These are phyloP conservation scores for Syndactyla subalaris DNA, from an alignment of 2,797 vertebrate genomes.

Conservation along the genomic window DNA sequence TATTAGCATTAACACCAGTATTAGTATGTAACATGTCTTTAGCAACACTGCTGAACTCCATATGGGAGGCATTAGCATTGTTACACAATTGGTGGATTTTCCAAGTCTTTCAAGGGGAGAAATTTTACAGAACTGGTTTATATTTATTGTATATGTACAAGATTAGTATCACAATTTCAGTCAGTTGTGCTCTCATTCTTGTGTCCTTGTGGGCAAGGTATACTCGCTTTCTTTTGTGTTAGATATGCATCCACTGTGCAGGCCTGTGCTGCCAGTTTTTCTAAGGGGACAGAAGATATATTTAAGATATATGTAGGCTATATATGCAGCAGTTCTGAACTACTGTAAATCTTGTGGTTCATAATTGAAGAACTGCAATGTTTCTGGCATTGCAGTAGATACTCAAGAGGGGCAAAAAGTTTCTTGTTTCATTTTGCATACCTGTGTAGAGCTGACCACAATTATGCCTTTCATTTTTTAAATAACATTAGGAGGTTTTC, in stretches of 20 bases:
- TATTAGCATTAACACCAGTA: not conserved
- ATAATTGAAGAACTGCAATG: not conserved
- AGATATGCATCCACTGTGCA: not conserved
- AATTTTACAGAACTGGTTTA: not conserved
- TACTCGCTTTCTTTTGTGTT: not conserved
- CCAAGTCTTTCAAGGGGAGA: not conserved
- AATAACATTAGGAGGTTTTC: not conserved
- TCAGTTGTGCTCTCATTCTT: not conserved
- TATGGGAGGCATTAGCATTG: not conserved
- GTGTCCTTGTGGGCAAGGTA: not conserved
- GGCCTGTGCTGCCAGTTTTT: not conserved
- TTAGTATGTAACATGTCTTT: not conserved
- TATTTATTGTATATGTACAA: not conserved
- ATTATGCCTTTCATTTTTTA: not conserved
- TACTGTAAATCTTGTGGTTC: not conserved
- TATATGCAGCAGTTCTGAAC: not conserved
- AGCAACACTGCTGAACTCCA: not conserved
- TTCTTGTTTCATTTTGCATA: slow-evolving; percentile 18
- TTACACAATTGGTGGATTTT: not conserved
- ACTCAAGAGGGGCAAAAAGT: not conserved
- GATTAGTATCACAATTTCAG: not conserved
- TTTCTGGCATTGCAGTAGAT: not conserved
- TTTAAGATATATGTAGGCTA: not conserved
- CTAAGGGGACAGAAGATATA: not conserved
- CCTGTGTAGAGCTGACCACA: not conserved